A percentile compares a stretch with the other conserved stretches of the same genome.
Conservation (phyloP, 2,888 invertebrate species). For the Horisme vitalbata region DNA sequence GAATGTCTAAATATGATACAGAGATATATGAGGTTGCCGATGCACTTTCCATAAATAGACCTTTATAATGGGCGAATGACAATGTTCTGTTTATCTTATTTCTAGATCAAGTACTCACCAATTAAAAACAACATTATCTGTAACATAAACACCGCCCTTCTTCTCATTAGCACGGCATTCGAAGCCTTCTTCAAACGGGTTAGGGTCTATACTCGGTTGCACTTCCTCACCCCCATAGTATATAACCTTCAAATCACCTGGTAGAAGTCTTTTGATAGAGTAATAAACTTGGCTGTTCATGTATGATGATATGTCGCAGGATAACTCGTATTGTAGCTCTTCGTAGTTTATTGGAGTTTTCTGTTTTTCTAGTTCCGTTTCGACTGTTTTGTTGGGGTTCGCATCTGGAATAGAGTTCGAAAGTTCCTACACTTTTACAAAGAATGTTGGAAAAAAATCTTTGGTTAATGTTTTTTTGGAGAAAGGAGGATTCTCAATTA, state of each 20-base stretch:
- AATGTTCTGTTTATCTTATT: too few relatives aligned
- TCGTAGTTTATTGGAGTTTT: slow-evolving; percentile 50
- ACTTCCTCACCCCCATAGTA: slow-evolving; percentile 81
- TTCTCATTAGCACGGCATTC: slow-evolving; percentile 83
- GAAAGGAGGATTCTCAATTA: too few relatives aligned
- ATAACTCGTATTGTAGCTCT: slow-evolving; percentile 81
- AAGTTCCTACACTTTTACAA: slow-evolving; percentile 5
- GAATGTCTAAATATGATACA: too few relatives aligned
- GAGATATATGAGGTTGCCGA: too few relatives aligned
- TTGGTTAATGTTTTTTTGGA: too few relatives aligned
- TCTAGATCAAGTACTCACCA: slow-evolving; percentile 52
- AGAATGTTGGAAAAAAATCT: too few relatives aligned
- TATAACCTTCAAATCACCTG: slow-evolving; percentile 91
- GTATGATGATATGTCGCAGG: slow-evolving; percentile 87
- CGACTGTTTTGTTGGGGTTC: slow-evolving; percentile 68
- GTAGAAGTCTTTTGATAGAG: slow-evolving; percentile 90
- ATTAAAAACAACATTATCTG: slow-evolving; percentile 91
- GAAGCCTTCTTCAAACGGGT: slow-evolving; percentile 89
- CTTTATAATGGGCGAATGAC: too few relatives aligned
- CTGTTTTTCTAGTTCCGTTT: slow-evolving; percentile 59
- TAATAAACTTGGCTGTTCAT: slow-evolving; percentile 90
- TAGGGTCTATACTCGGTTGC: slow-evolving; percentile 78
- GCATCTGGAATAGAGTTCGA: slow-evolving; percentile 54
- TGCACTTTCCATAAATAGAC: too few relatives aligned
- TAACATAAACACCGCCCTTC: slow-evolving; percentile 92